Percentiles rank a stretch among this genome's conserved stretches.
phyloP scores from a whole-genome alignment of 2,888 invertebrate genomes.

The Oxycera nigricornis region DNA sequence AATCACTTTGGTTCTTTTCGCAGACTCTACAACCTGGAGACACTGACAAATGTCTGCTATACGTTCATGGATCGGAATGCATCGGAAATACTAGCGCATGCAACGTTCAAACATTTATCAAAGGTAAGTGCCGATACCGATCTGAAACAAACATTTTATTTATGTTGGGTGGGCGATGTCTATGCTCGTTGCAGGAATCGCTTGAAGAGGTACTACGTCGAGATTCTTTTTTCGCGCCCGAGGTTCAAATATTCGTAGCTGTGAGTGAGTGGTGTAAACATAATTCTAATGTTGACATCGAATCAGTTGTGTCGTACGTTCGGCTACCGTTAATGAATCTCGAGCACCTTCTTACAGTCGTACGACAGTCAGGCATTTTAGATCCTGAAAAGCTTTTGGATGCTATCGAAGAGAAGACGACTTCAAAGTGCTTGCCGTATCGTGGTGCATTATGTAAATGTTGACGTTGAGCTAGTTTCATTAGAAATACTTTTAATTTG shows the following conservation, averaged over 20 bases:
- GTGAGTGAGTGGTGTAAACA: slow-evolving; percentile 86
- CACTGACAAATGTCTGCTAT: slow-evolving; percentile 80
- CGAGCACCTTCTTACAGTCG: slow-evolving; percentile 85
- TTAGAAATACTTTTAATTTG: not conserved
- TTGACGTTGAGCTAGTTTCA: not conserved
- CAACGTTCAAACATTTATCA: slow-evolving; percentile 83
- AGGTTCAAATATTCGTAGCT: slow-evolving; percentile 93
- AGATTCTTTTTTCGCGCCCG: slow-evolving; percentile 96
- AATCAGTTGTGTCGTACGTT: slow-evolving; percentile 69
- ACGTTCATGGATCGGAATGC: slow-evolving; percentile 92
- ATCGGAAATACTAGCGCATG: slow-evolving; percentile 80
- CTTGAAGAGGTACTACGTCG: slow-evolving; percentile 84
- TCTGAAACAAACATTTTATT: slow-evolving; percentile 6
- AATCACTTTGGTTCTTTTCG: slow-evolving; percentile 26
- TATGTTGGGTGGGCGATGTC: not conserved
- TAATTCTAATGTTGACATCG: slow-evolving; percentile 68
- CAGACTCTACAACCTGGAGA: slow-evolving; percentile 71
- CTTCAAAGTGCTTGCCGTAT: slow-evolving; percentile 81
- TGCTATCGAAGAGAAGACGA: slow-evolving; percentile 88
- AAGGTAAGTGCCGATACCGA: slow-evolving; percentile 62
- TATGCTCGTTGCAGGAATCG: slow-evolving; percentile 65
- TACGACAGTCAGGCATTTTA: slow-evolving; percentile 85
- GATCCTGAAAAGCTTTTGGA: slow-evolving; percentile 91
- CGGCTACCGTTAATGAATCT: slow-evolving; percentile 88
- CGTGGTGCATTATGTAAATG: slow-evolving; percentile 78